Evolutionary conservation across 2,888 invertebrate genomes (phyloP), one percentile per base, ranked within the genome.

Genomic region (Rhabditoides inermis): DNA sequence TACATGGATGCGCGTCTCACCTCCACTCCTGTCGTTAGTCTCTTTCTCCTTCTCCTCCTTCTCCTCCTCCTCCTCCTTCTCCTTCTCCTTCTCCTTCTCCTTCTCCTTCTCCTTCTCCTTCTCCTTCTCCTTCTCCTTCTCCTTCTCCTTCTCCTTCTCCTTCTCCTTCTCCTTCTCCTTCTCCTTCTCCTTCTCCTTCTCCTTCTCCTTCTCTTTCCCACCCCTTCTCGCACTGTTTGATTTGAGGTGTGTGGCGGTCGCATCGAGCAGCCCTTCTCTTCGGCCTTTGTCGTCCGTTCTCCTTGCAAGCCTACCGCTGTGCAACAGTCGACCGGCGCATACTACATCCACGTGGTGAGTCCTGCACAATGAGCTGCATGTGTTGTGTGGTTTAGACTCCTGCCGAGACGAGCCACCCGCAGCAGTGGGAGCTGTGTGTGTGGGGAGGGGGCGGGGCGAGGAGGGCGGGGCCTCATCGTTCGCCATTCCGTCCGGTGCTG

Each of bases 1-100:
- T 65, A 63, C 44, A 65, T 65, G 65, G 65, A 65, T 47, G 50
- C 60, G 23, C 60, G 57, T 27, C 32, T 65, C 37, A 61, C 61
- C 22, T 58, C 61, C 10, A 60, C 55, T 45, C 60, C 62, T 44
- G 50, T 65, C 25, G 60, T 65, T 26, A n/a, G n/a, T n/a, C n/a
- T n/a, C 52, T 22, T 18, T 18, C 10, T 52, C 30, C 36, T 50
- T 25, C 20, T 49, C 49, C 12, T 40, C 47, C 23, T 51, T 27
- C n/a, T 25, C 10, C 23, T 51, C 48, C 23, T 51, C 49, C 28
- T 30, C 26, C 35, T 52, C 27, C 23, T 50, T 25, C 23, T 50
- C 39, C 18, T 25, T 25, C 18, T 56, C 49, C 27, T 56, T 37
- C 20, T 32, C 37, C 36, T 23, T 32, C 26, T 37, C 56, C 26